Evolutionary conservation across 2,888 invertebrate species (phyloP), one percentile per base, ranked within the genome.

Genomic region (Noctua fimbriata): DNA sequence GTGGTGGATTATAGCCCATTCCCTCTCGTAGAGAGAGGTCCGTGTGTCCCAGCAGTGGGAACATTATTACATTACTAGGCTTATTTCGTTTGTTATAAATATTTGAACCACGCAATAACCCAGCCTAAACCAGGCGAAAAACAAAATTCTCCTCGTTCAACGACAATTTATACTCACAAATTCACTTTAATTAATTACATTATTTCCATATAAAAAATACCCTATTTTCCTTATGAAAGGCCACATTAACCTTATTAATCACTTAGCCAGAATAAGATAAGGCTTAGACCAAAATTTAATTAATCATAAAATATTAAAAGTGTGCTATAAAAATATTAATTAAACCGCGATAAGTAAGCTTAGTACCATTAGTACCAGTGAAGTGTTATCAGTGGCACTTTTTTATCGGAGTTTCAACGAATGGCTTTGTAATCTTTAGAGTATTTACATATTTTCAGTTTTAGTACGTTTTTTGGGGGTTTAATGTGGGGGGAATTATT

Each of bases 271-370:
- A 85, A 87, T 86, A 88, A 90, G 89, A 92, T 91, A 90, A 91
- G 89, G 83, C 58, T 79, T 83, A 83, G 87, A 82, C 89, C 82
- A 88, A 89, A 82, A 82, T 89, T 91, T 91, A 91, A 88, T 90
- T 91, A 89, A 89, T 89, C 87, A 85, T 89, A 87, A 88, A 88
- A 90, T 89, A 87, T 86, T 44, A 85, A 90, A 88, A 89, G 75
- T 85, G 75, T 82, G 90, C 91, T 90, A 93, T 94, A 93, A 95
- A 95, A 95, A 93, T 94, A 94, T 94, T 95, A 95, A 95, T 95
- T 95, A 95, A 90, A 72, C n/a, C 67, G 83, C 93, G 94, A 95
- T 95, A 95, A 95, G 91, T 93, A 60, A 73, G 76, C 79, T 85
- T 85, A 80, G 70, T 69, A 41, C 49, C 52, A 41, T 67, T 78